Evolutionary conservation across 2,888 invertebrate genomes (phyloP).

Genomic region (Caenorhabditis plicata): DNA sequence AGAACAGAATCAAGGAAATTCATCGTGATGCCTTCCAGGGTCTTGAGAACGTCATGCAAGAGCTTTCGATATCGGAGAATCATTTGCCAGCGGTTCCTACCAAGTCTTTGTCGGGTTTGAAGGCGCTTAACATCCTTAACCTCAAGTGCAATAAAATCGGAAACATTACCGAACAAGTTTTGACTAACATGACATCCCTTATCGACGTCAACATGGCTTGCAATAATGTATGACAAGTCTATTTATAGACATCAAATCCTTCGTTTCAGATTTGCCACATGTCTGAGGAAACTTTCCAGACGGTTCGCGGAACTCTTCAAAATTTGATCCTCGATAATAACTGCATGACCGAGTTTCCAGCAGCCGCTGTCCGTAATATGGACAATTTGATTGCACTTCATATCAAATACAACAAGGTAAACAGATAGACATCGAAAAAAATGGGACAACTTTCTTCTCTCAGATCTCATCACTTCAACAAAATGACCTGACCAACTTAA

Average conservation of each 20-base stretch:
- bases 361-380: slow-evolving; percentile 57
- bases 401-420: slow-evolving; percentile 62
- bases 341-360: slow-evolving; percentile 57
- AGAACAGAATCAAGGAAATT: slow-evolving; percentile 63
- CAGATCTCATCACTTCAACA: slow-evolving; percentile 53
- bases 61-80: slow-evolving; percentile 76
- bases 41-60: slow-evolving; percentile 79
- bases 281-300: slow-evolving; percentile 48
- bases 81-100: slow-evolving; percentile 72
- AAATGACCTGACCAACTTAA: slow-evolving; percentile 52
- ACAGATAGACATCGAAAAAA: not conserved
- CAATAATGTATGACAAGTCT: slow-evolving; percentile 53
- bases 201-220: slow-evolving; percentile 65
- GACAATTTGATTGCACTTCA: slow-evolving; percentile 62
- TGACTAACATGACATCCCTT: slow-evolving; percentile 57
- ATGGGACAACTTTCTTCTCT: slow-evolving; percentile 4
- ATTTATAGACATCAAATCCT: no score
- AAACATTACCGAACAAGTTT: slow-evolving; percentile 55
- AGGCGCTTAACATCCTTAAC: slow-evolving; percentile 56
- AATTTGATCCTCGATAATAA: slow-evolving; percentile 64
- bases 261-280: slow-evolving; percentile 58
- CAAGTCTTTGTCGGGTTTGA: slow-evolving; percentile 46
- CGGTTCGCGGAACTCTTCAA: slow-evolving; percentile 57
- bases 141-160: slow-evolving; percentile 67
- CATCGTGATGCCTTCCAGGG: slow-evolving; percentile 70